Conservation (phyloP, 1,140 invertebrate genomes). For the Drosophila jambulina region DNA sequence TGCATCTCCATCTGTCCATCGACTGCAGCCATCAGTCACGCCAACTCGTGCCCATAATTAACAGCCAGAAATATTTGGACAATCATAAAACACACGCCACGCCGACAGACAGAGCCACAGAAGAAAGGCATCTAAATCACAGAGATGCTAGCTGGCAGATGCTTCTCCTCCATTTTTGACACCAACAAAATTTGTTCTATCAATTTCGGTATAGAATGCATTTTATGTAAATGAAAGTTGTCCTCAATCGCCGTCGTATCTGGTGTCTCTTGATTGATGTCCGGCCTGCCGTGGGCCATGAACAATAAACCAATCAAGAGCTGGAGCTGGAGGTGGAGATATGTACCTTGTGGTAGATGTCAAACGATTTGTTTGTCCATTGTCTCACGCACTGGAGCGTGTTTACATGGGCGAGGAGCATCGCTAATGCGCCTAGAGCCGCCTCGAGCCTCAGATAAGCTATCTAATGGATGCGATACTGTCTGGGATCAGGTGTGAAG, state of each 20-base stretch:
- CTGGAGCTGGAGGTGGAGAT: background rate
- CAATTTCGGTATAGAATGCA: slow-evolving; percentile 67
- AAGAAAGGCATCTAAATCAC: slow-evolving; percentile 46
- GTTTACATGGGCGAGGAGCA: slow-evolving; percentile 40
- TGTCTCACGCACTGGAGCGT: slow-evolving; percentile 8
- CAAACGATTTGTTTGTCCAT: slow-evolving; percentile 75
- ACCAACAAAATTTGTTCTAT: slow-evolving; percentile 75
- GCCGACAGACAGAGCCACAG: slow-evolving; percentile 8
- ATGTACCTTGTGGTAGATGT: slow-evolving; percentile 38
- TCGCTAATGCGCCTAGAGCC: slow-evolving; percentile 16
- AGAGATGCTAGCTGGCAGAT: background rate
- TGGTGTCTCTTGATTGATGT: slow-evolving; percentile 68
- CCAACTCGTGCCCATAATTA: slow-evolving; percentile 80
- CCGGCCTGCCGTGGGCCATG: slow-evolving; percentile 43
- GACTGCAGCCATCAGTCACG: slow-evolving; percentile 45
- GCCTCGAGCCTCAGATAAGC: slow-evolving; percentile 9
- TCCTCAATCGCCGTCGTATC: slow-evolving; percentile 61
- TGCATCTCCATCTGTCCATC: slow-evolving; percentile 1
- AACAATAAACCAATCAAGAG: slow-evolving; percentile 81
- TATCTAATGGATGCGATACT: slow-evolving; percentile 33
- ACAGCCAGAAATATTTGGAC: slow-evolving; percentile 79
- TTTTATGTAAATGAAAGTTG: slow-evolving; percentile 81
- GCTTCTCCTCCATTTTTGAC: slow-evolving; percentile 53
- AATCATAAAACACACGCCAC: slow-evolving; percentile 53
- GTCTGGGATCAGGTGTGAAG: slow-evolving; percentile 17